Base-by-base conservation (phyloP, 1,140 invertebrate species). In the Cotesia chilonis region DNA sequence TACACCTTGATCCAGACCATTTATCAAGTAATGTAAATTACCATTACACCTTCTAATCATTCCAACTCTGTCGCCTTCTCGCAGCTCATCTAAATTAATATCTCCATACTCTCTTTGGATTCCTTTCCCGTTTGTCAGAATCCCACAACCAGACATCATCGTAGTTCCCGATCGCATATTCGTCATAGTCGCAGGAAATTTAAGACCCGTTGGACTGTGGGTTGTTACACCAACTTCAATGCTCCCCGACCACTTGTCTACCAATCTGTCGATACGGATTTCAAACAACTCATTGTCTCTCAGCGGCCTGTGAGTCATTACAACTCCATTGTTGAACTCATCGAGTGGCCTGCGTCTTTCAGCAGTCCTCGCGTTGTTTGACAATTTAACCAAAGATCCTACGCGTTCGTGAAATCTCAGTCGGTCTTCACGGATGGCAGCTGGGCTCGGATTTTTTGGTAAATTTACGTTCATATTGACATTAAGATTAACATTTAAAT, bases 141-240 rank as follows among this genome's bases (percentile, higher is more conserved):
- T 97, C 52, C 96, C 96, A 88, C 95, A 96, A 0, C 96, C 96
- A 51, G 95, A 97, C 96, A 98, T 98, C 94, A 98, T 98, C 3
- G 96, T 96, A 2, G 96, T 98, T 1, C 96, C 96, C 12, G 94
- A 94, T 70, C 95, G 90, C 92, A 98, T 94, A 84, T 98, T 98
- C 1, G 96, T 99, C 96, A 99, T 98, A 10, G 97, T 99, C 1
- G 95, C 95, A 35, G 96, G 97, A 86, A 98, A 98, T 60, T 97
- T 93, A 70, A 99, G 88, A 0, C 91, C 91, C 3, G 91, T 91
- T 20, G 97, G 96, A 87, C 96, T 96, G 80, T 98, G 96, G 47
- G 94, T 96, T 0, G 96, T 98, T 7, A 98, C 94, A 12, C 97
- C 96, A 70, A 98, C 95, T 83, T 97, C 95, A 79, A 97, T 96